phyloP scores from a whole-genome alignment of 1,140 invertebrate species.

The Oreohelix idahoensis region DNA sequence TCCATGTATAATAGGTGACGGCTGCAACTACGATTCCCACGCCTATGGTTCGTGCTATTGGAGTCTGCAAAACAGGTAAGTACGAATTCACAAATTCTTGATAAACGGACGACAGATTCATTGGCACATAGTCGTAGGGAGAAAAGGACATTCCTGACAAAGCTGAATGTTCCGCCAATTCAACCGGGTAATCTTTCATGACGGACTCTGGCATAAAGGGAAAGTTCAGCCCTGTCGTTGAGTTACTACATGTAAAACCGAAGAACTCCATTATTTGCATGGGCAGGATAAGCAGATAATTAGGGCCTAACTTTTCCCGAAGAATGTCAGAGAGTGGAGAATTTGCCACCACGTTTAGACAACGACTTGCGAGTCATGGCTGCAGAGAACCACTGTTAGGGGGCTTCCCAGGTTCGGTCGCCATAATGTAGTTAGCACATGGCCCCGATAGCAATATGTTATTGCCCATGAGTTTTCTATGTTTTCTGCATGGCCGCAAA shows the following conservation, averaged over 20 bases:
- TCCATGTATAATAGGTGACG: slow-evolving; percentile 4
- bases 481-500: neutral
- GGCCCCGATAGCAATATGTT: neutral
- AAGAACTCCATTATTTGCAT: slow-evolving; percentile 3
- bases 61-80: neutral
- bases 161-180: neutral
- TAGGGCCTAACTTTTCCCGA: neutral
- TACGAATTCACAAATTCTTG: neutral
- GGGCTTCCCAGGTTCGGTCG: neutral
- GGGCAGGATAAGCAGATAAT: neutral
- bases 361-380: neutral
- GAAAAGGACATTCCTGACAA: neutral
- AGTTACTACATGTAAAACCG: slow-evolving; percentile 1
- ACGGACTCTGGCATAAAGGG: neutral
- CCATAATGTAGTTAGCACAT: neutral
- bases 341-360: neutral
- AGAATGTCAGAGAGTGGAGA: neutral
- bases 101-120: neutral
- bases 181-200: slow-evolving; percentile 1
- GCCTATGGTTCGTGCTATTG: neutral
- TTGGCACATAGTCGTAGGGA: neutral
- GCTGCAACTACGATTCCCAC: neutral
- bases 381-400: neutral
- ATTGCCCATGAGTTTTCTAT: neutral
- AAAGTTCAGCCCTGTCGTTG: neutral